These are phyloP conservation scores for Dinocampus coccinellae DNA, from an alignment of 2,888 invertebrate species.

Conservation along the genomic window DNA sequence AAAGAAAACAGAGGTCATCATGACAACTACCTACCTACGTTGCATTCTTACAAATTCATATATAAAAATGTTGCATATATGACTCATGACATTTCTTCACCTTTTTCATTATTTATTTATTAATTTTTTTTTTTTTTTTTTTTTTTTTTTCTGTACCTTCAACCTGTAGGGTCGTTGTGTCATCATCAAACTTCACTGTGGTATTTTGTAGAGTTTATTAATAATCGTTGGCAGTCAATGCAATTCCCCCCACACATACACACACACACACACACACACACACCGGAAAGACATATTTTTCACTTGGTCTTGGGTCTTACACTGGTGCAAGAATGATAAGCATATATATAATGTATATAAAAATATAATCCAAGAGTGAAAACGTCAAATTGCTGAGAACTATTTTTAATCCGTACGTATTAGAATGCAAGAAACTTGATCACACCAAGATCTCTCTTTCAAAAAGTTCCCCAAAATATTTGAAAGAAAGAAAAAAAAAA, in stretches of 20 bases:
- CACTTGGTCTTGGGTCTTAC: not conserved
- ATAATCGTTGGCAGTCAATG: conserved; percentile 16
- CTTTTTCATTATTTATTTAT: too few relatives aligned
- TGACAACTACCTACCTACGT: conserved; percentile 6
- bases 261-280: too few relatives aligned
- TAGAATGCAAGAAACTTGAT: not conserved
- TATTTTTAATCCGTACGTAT: conserved; percentile 5
- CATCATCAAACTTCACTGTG: not conserved
- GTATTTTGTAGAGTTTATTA: conserved; percentile 19
- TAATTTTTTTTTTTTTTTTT: not conserved
- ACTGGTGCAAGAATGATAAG: not conserved
- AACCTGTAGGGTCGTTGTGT: not conserved
- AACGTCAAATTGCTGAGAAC: not conserved
- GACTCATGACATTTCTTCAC: too few relatives aligned
- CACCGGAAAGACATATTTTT: not conserved
- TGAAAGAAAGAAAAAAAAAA: not conserved
- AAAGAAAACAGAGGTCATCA: conserved; percentile 5
- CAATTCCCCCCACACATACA: too few relatives aligned
- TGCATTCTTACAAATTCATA: conserved; percentile 5
- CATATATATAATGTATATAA: not conserved
- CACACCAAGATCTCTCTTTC: not conserved
- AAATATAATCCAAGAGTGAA: not conserved
- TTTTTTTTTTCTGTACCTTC: conserved; percentile 1
- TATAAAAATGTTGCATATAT: not conserved
- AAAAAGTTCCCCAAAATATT: not conserved